A percentile compares a stretch with the other conserved stretches of the same genome.
Evolutionary conservation across 2,888 invertebrate species (phyloP).

Genomic region (Cenopis cana): DNA sequence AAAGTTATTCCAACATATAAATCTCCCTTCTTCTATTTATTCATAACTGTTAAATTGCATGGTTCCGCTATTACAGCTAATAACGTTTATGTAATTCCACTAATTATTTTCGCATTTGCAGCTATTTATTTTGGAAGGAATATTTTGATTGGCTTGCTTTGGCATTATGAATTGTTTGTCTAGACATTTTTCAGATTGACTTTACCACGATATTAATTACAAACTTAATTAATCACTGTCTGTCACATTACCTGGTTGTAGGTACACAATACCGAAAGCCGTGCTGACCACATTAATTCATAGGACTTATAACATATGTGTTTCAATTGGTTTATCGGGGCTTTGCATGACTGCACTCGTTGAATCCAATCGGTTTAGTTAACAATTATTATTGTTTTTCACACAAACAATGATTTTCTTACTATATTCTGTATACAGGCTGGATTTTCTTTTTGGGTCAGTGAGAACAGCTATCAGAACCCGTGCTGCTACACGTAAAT

Average conservation of each 20-base stretch:
- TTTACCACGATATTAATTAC: neutral
- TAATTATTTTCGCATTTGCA: neutral
- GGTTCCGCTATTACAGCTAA: neutral
- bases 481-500: too few species aligned
- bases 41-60: neutral
- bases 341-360: constrained; percentile 10
- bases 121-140: neutral
- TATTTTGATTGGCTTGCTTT: neutral
- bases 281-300: neutral
- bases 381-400: neutral
- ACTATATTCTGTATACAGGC: neutral
- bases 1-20: too few species aligned
- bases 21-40: too few species aligned
- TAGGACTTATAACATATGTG: neutral
- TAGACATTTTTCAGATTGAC: neutral
- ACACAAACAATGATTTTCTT: neutral
- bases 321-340: constrained; percentile 7
- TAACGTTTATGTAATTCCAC: neutral
- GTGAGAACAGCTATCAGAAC: too few species aligned
- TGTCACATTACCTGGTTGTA: too few species aligned
- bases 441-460: too few species aligned
- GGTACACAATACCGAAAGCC: neutral
- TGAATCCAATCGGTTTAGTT: constrained; percentile 2
- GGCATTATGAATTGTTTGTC: too few species aligned
- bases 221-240: neutral